phyloP scores from a whole-genome alignment of 2,797 vertebrate genomes.

The Staurois parvus region DNA sequence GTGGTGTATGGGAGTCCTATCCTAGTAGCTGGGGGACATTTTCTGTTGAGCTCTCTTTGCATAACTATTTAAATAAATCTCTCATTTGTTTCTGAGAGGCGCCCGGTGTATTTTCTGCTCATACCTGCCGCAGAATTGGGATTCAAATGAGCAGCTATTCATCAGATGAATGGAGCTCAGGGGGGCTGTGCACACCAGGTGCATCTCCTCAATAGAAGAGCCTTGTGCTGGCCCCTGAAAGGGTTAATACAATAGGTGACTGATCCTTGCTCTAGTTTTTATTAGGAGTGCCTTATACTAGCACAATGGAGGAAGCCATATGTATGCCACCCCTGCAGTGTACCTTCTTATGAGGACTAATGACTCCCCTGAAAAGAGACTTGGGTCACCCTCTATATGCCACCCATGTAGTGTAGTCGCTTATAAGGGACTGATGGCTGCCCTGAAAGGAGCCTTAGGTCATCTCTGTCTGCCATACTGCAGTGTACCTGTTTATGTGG shows the following conservation, averaged over 20 bases:
- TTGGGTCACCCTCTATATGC: no score
- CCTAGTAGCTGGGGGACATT: neutral
- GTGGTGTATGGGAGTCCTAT: neutral
- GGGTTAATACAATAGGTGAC: constrained; percentile 34
- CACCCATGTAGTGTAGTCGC: no score
- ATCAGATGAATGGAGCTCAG: neutral
- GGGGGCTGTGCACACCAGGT: constrained; percentile 1
- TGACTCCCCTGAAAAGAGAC: no score
- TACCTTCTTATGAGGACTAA: no score
- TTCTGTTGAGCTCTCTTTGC: constrained; percentile 28
- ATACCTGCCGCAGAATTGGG: constrained; percentile 4
- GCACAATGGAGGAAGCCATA: constrained; percentile 11
- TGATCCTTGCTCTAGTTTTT: neutral
- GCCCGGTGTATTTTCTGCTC: neutral
- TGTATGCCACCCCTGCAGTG: no score
- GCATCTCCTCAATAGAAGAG: neutral
- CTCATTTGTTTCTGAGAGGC: constrained; percentile 35
- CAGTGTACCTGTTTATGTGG: no score
- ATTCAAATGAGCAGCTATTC: constrained; percentile 40
- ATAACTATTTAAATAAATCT: constrained; percentile 39
- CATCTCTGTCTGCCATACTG: no score
- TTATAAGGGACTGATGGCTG: no score
- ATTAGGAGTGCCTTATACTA: constrained; percentile 3
- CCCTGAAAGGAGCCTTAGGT: no score
- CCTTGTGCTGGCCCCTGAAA: neutral